Percentiles rank a stretch among this genome's conserved stretches.
Evolutionary conservation across 2,888 invertebrate genomes (phyloP).

Genomic region (Holacanthella duospinosa): DNA sequence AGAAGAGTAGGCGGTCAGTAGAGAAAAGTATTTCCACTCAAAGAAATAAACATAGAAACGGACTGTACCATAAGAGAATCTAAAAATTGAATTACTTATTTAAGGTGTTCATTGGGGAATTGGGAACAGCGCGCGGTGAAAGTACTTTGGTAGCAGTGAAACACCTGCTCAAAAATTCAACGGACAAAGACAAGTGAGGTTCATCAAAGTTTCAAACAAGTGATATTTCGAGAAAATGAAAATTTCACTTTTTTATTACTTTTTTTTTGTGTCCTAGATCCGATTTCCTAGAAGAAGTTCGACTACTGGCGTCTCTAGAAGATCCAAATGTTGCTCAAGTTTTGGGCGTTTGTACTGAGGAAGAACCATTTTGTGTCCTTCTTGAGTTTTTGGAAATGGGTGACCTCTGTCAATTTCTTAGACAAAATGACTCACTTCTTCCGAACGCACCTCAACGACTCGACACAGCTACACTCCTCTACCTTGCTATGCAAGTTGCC

Average conservation of each 20-base stretch:
- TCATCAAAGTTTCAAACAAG: neutral
- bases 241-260: neutral
- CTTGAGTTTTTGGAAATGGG: conserved; percentile 80
- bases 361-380: conserved; percentile 78
- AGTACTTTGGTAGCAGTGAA: conserved; percentile 76
- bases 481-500: conserved; percentile 73
- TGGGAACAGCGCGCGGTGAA: conserved; percentile 31
- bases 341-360: conserved; percentile 64
- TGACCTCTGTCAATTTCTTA: conserved; percentile 62
- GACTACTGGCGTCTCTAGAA: conserved; percentile 69
- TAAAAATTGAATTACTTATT: too few species aligned
- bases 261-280: too few species aligned
- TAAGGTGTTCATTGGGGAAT: conserved; percentile 36
- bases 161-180: conserved; percentile 66
- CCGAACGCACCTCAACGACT: conserved; percentile 33
- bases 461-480: conserved; percentile 52
- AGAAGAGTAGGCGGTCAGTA: too few species aligned
- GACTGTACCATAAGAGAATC: too few species aligned
- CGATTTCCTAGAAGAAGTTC: conserved; percentile 77
- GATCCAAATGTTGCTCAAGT: conserved; percentile 74
- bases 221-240: too few species aligned
- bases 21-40: too few species aligned
- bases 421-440: conserved; percentile 41
- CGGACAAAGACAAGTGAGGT: conserved; percentile 65
- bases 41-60: too few species aligned